These are phyloP conservation scores for Colostygia pectinataria DNA, from an alignment of 2,888 invertebrate genomes.

Conservation along the genomic window DNA sequence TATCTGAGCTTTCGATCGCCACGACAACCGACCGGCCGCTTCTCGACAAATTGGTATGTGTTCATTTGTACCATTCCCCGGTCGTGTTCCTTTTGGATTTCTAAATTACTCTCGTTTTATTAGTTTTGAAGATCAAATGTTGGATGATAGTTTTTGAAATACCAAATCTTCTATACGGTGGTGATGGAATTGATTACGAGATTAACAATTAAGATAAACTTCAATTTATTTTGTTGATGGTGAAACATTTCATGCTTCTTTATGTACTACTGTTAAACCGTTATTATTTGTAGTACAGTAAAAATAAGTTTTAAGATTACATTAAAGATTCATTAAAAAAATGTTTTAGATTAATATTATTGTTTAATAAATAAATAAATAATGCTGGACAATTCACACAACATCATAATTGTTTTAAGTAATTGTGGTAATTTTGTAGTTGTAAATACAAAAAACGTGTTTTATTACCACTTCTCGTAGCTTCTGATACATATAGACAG, in stretches of 20 bases:
- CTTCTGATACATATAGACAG: too few species aligned
- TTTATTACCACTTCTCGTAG: too few species aligned
- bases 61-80: slow-evolving; percentile 40
- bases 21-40: slow-evolving; percentile 45
- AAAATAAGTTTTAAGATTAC: too few species aligned
- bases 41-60: slow-evolving; percentile 54
- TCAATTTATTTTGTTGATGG: slow-evolving; percentile 18
- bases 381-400: too few species aligned
- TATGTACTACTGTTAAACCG: slow-evolving; percentile 18
- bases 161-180: slow-evolving; percentile 21
- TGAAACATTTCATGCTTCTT: slow-evolving; percentile 12
- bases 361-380: too few species aligned
- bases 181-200: slow-evolving; percentile 17
- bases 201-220: slow-evolving; percentile 21
- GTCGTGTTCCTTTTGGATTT: slow-evolving; percentile 36
- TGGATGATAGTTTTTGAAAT: slow-evolving; percentile 32
- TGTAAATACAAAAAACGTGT: too few species aligned
- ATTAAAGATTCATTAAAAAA: too few species aligned
- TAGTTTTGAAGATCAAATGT: slow-evolving; percentile 33
- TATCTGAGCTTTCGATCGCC: slow-evolving; percentile 64
- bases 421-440: too few species aligned
- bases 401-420: too few species aligned
- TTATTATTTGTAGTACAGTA: too few species aligned
- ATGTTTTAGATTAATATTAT: too few species aligned
- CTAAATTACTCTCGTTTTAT: slow-evolving; percentile 39